Percentiles rank a stretch among this genome's conserved stretches.
Evolutionary conservation across 2,888 invertebrate species (phyloP).

Genomic region (Drosophila anomalata): DNA sequence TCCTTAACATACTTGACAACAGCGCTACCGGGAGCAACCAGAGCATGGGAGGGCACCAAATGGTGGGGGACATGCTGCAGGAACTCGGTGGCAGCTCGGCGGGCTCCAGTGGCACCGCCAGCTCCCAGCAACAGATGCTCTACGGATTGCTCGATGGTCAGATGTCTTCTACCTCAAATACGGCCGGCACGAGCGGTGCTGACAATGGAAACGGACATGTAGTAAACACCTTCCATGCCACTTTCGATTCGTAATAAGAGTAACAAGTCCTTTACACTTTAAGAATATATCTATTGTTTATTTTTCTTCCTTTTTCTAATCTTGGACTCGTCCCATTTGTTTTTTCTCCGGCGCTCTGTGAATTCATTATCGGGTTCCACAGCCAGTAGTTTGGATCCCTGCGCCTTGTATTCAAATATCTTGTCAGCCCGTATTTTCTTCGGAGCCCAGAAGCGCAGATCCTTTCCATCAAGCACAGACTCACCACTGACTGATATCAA

Average conservation of each 20-base stretch:
- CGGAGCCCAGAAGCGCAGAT: slow-evolving; percentile 63
- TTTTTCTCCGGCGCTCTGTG: slow-evolving; percentile 63
- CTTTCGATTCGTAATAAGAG: slow-evolving; percentile 31
- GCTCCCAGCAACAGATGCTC: slow-evolving; percentile 40
- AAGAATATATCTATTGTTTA: slow-evolving; percentile 21
- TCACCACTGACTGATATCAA: slow-evolving; percentile 56
- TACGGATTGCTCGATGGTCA: slow-evolving; percentile 64
- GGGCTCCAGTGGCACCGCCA: slow-evolving; percentile 58
- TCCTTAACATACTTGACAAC: slow-evolving; percentile 81
- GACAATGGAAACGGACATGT: slow-evolving; percentile 6
- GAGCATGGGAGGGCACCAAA: slow-evolving; percentile 50
- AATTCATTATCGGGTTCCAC: slow-evolving; percentile 71
- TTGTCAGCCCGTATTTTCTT: slow-evolving; percentile 58
- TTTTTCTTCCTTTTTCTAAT: slow-evolving; percentile 53
- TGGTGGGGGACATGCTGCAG: slow-evolving; percentile 63
- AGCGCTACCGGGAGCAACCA: slow-evolving; percentile 66
- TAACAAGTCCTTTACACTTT: not conserved
- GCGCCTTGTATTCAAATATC: slow-evolving; percentile 62
- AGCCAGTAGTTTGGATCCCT: slow-evolving; percentile 39
- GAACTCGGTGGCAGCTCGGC: slow-evolving; percentile 60
- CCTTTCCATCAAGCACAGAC: slow-evolving; percentile 56
- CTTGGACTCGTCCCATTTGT: slow-evolving; percentile 75
- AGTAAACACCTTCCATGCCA: slow-evolving; percentile 45
- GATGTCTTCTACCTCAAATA: slow-evolving; percentile 40
- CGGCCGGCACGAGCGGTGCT: slow-evolving; percentile 18